Evolutionary conservation across 2,113 vertebrate genomes (phyloP).

Genomic region (Tapirus terrestris): DNA sequence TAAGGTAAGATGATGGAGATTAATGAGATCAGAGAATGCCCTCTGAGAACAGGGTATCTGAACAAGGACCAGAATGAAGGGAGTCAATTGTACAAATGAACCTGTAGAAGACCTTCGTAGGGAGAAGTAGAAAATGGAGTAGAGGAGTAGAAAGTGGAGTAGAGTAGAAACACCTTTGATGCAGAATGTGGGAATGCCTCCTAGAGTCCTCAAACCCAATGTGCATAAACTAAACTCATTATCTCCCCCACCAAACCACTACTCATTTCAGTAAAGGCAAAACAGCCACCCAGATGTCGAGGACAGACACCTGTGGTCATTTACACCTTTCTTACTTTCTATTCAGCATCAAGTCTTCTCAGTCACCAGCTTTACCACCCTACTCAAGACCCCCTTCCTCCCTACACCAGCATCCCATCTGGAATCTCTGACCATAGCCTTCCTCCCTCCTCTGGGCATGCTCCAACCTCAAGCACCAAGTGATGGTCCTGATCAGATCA

Average conservation of each 20-base stretch:
- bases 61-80: background rate
- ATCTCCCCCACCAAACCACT: background rate
- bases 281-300: background rate
- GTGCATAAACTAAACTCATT: background rate
- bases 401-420: background rate
- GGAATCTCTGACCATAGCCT: background rate
- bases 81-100: background rate
- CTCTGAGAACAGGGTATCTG: background rate
- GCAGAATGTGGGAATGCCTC: background rate
- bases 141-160: background rate
- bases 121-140: background rate
- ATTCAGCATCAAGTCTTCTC: background rate
- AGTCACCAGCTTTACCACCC: background rate
- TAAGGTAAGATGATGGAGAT: background rate
- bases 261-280: background rate
- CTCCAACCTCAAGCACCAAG: background rate
- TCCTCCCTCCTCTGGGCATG: background rate
- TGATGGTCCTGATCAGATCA: background rate
- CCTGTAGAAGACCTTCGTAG: background rate
- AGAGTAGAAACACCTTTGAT: background rate
- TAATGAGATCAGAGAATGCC: rapidly evolving
- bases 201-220: background rate
- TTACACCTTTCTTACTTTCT: background rate
- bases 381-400: background rate
- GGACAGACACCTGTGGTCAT: background rate